Evolutionary conservation across 2,113 vertebrate genomes (phyloP).

Genomic region (Campylomormyrus numenius): DNA sequence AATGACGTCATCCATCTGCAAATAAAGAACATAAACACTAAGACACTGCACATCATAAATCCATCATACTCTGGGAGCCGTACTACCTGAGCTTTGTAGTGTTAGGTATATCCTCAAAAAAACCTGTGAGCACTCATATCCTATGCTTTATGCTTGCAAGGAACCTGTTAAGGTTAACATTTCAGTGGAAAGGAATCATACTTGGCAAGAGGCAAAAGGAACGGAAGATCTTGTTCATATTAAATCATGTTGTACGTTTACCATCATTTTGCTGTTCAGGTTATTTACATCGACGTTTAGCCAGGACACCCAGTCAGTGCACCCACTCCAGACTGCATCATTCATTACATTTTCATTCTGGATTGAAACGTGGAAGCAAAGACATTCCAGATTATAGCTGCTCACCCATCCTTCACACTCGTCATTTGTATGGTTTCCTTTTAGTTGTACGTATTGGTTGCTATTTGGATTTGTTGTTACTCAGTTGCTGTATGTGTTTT

Average conservation of each 20-base stretch:
- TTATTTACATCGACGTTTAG: neutral
- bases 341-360: neutral
- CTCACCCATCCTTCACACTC: neutral
- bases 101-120: neutral
- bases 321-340: neutral
- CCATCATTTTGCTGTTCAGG: neutral
- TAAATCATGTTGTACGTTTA: neutral
- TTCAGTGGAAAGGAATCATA: neutral
- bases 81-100: neutral
- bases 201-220: neutral
- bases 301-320: neutral
- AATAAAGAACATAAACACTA: conserved; percentile 21
- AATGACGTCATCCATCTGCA: conserved; percentile 97
- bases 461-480: neutral
- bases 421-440: neutral
- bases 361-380: neutral
- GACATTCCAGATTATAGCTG: neutral
- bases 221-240: neutral
- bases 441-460: neutral
- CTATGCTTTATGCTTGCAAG: neutral
- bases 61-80: neutral
- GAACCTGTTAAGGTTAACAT: neutral
- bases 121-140: neutral
- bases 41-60: neutral
- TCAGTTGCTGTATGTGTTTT: neutral